Percentiles rank a stretch among this genome's conserved stretches.
These are phyloP conservation scores for Pampus argenteus DNA, from an alignment of 2,797 vertebrate genomes.

Conservation along the genomic window DNA sequence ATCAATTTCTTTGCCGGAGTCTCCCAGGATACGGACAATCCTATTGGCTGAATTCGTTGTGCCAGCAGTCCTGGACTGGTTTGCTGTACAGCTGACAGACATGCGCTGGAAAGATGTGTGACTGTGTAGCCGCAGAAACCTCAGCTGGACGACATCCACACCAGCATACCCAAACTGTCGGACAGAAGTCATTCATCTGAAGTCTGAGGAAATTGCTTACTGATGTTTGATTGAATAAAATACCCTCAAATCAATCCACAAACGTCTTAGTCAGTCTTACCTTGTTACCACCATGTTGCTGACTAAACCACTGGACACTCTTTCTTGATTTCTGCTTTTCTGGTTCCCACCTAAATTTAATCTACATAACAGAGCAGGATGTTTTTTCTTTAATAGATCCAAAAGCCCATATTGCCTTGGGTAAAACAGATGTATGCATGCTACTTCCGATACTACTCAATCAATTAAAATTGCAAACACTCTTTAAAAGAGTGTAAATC, in stretches of 20 bases:
- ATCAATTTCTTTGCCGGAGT: slow-evolving; percentile 75
- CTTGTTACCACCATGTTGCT: slow-evolving; percentile 64
- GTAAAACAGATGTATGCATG: neutral
- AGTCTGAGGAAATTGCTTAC: neutral
- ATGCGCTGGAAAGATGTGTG: slow-evolving; percentile 78
- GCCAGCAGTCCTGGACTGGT: slow-evolving; percentile 14
- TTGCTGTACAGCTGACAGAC: slow-evolving; percentile 63
- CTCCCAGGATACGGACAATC: slow-evolving; percentile 72
- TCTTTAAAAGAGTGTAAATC: neutral
- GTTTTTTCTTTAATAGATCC: neutral
- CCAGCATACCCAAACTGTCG: slow-evolving; percentile 78
- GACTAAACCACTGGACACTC: slow-evolving; percentile 66
- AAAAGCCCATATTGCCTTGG: neutral
- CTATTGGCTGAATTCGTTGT: slow-evolving; percentile 14
- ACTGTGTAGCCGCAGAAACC: slow-evolving; percentile 85
- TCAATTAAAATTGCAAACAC: slow-evolving; percentile 3
- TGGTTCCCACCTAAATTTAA: slow-evolving; percentile 60
- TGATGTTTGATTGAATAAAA: neutral
- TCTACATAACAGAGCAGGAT: slow-evolving; percentile 60
- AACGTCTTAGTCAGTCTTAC: slow-evolving; percentile 54
- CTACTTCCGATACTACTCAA: neutral
- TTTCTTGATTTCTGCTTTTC: slow-evolving; percentile 33
- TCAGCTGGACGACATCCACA: slow-evolving; percentile 81
- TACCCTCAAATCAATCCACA: neutral
- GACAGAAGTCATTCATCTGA: neutral